Percentiles rank a stretch among this genome's conserved stretches.
phyloP scores from a whole-genome alignment of 2,888 invertebrate species.

The Merodon equestris region DNA sequence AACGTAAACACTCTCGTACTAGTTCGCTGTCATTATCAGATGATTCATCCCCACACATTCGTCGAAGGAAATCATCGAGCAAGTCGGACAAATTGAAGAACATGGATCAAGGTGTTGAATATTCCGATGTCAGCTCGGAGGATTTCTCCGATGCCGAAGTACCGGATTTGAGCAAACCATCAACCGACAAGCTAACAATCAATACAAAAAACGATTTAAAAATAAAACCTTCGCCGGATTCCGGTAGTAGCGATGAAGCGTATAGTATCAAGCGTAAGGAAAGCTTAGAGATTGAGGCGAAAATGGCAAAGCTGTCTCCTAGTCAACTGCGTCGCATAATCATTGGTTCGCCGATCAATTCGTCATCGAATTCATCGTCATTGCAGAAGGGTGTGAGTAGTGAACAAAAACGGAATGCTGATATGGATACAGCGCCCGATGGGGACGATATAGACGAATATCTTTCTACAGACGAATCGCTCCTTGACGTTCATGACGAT shows the following conservation, averaged over 20 bases:
- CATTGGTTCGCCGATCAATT: conserved; percentile 74
- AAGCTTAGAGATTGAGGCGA: conserved; percentile 71
- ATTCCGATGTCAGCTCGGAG: conserved; percentile 95
- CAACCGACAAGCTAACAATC: conserved; percentile 75
- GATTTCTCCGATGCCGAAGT: conserved; percentile 91
- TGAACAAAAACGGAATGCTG: conserved; percentile 46
- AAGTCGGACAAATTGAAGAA: conserved; percentile 40
- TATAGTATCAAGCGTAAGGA: conserved; percentile 73
- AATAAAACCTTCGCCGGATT: conserved; percentile 39
- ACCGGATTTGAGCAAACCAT: conserved; percentile 91
- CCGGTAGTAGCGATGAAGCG: conserved; percentile 71
- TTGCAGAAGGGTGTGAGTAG: conserved; percentile 47
- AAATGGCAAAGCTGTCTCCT: conserved; percentile 73
- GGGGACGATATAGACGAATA: conserved; percentile 62
- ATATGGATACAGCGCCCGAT: conserved; percentile 29
- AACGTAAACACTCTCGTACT: conserved; percentile 66
- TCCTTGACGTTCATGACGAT: conserved; percentile 68
- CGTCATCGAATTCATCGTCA: conserved; percentile 70
- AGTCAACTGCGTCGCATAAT: conserved; percentile 74
- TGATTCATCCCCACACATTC: conserved; percentile 38
- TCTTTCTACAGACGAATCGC: conserved; percentile 62
- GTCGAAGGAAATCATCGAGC: conserved; percentile 36
- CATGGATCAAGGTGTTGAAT: conserved; percentile 81
- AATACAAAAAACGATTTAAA: conserved; percentile 20
- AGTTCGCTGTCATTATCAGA: conserved; percentile 43